These are phyloP conservation scores for Baronia brevicornis DNA, from an alignment of 2,888 invertebrate species.

Conservation along the genomic window DNA sequence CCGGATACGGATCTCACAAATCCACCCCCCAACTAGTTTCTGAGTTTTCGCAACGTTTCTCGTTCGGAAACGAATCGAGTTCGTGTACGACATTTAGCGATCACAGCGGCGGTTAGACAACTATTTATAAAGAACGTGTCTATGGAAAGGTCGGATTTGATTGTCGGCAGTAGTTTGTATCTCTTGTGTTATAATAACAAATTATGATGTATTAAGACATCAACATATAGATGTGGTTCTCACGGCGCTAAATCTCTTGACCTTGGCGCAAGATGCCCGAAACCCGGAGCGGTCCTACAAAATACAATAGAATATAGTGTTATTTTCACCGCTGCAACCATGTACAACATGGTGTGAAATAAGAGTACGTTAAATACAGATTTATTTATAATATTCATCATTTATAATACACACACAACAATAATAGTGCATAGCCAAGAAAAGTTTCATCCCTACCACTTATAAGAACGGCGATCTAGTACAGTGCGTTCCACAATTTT, in stretches of 20 bases:
- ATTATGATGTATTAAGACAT: slow-evolving; percentile 71
- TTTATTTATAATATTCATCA: too few species aligned
- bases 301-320: too few species aligned
- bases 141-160: slow-evolving; percentile 73
- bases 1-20: slow-evolving; percentile 29
- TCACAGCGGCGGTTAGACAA: slow-evolving; percentile 65
- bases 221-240: slow-evolving; percentile 60
- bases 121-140: slow-evolving; percentile 74
- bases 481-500: too few species aligned
- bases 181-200: slow-evolving; percentile 66
- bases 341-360: too few species aligned
- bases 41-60: slow-evolving; percentile 58
- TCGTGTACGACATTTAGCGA: slow-evolving; percentile 73
- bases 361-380: too few species aligned
- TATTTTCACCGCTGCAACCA: too few species aligned
- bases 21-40: slow-evolving; percentile 48
- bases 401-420: too few species aligned
- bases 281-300: slow-evolving; percentile 42
- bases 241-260: slow-evolving; percentile 64
- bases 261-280: slow-evolving; percentile 36
- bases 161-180: slow-evolving; percentile 72
- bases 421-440: too few species aligned
- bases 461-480: too few species aligned
- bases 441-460: too few species aligned
- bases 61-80: slow-evolving; percentile 63